Base-by-base conservation (phyloP, 2,113 vertebrate genomes). In the Brachyistius frenatus region DNA sequence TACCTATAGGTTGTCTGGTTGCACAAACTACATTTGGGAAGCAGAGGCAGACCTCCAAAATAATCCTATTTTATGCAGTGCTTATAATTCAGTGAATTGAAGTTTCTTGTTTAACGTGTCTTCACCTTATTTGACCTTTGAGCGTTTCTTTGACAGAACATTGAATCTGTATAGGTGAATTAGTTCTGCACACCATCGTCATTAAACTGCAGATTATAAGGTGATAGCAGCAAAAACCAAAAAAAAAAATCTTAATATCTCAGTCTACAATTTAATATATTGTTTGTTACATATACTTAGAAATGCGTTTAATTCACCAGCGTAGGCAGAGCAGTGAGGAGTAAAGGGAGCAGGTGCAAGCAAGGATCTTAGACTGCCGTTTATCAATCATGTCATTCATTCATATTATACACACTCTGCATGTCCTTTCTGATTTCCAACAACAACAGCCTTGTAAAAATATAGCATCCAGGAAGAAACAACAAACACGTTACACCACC, bases 71-170 rank as follows among this genome's bases (percentile, higher is more conserved):
- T 72, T 37, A 54, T 76, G 10, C 50, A 16, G 5, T 52, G 47
- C 44, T 5, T 33, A 39, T 32, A 6, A 32, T 39, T 62, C 52
- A 64, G 5, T 44, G 4, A 61, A 7, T 10, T 76, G 2, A 16
- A 66, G n/a, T 70, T 78, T 66, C 8, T 54, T 64, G 8, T 60
- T 30, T 5, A 23, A 10, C 52, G 11, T 7, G 32, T 33, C 2
- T 79, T 91, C 31, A 86, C 80, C 68, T 78, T 2, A 52, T 72
- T n/a, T 89, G 78, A 90, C 81, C 81, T 15, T 11, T 30, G 55
- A 63, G 23, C 36, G 13, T 66, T 15, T 71, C 3, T 39, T 50
- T 23, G 61, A 14, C 15, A 49, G n/a, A 58, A 31, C 32, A 35
- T n/a, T 5, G 6, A 64, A 16, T 39, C 11, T 47, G 3, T 47